These are phyloP conservation scores for Ptilonorhynchus violaceus DNA, from an alignment of 2,113 vertebrate genomes.

Conservation along the genomic window DNA sequence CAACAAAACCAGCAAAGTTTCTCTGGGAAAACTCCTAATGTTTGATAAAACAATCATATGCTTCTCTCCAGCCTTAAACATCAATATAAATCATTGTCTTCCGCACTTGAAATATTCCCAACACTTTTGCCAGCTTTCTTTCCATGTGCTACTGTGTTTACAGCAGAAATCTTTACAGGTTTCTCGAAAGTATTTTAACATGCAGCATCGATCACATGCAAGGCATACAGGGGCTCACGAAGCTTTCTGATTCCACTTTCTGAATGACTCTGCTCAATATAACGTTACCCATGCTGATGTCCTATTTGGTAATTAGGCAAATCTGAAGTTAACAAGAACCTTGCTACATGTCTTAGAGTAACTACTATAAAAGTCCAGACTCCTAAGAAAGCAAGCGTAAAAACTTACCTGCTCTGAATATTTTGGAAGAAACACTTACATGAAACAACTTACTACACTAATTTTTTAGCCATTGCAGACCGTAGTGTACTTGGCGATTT, in stretches of 20 bases:
- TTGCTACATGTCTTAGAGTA: not conserved
- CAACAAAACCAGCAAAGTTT: not conserved
- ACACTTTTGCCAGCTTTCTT: not conserved
- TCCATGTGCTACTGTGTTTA: not conserved
- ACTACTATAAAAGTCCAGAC: not conserved
- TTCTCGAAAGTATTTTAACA: not conserved
- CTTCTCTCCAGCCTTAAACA: not conserved
- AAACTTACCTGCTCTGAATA: not conserved
- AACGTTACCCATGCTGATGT: not conserved
- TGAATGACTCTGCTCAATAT: not conserved
- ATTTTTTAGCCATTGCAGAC: not conserved
- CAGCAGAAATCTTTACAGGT: not conserved
- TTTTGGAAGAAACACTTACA: not conserved
- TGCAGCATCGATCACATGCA: not conserved
- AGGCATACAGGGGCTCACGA: not conserved
- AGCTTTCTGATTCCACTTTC: not conserved
- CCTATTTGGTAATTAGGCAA: not conserved
- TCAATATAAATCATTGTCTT: not conserved
- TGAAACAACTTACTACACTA: not conserved
- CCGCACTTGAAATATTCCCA: not conserved
- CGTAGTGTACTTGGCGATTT: not conserved
- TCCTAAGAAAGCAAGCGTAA: not conserved
- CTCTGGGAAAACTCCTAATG: slow-evolving; percentile 14
- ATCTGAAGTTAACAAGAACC: not conserved
- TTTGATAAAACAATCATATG: not conserved